Conservation (phyloP, 1,140 invertebrate genomes). For the Diplogasteroides magnus region DNA sequence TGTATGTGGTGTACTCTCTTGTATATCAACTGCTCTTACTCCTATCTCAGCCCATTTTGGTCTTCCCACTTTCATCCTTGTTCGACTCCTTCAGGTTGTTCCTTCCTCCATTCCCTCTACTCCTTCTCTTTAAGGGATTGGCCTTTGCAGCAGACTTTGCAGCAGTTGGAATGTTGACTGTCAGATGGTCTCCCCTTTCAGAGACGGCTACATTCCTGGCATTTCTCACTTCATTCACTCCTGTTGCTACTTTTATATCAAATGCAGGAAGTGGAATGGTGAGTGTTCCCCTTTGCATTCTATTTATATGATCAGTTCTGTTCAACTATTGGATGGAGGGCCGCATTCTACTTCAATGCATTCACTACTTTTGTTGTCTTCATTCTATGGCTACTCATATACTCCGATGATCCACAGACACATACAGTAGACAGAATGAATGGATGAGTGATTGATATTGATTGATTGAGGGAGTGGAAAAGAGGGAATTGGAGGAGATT, state of each 20-base stretch:
- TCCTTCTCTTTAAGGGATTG: conserved; percentile 19
- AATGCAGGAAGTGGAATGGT: conserved; percentile 17
- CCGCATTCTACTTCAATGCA: conserved; percentile 28
- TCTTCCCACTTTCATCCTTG: conserved; percentile 13
- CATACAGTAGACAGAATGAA: conserved; percentile 6
- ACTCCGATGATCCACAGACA: conserved; percentile 13
- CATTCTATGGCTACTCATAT: conserved; percentile 28
- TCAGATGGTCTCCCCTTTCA: conserved; percentile 31
- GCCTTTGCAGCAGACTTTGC: conserved; percentile 35
- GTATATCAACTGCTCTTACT: conserved; percentile 7
- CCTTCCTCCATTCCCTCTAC: not conserved
- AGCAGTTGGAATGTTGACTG: conserved; percentile 31
- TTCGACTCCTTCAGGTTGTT: conserved; percentile 15
- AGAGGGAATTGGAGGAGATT: conserved; percentile 26
- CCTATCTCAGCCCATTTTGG: conserved; percentile 10
- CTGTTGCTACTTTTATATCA: conserved; percentile 22
- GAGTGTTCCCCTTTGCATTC: conserved; percentile 3
- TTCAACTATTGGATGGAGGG: conserved; percentile 23
- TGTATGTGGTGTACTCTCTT: conserved; percentile 16
- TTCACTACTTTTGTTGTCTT: conserved; percentile 21
- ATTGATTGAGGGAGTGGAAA: conserved; percentile 6
- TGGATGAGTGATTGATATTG: conserved; percentile 12
- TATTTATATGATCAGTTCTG: conserved; percentile 20
- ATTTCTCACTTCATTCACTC: conserved; percentile 29
- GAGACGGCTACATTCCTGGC: conserved; percentile 28